Conservation (phyloP, 2,113 vertebrate species). For the Phalacrocorax pelagicus region DNA sequence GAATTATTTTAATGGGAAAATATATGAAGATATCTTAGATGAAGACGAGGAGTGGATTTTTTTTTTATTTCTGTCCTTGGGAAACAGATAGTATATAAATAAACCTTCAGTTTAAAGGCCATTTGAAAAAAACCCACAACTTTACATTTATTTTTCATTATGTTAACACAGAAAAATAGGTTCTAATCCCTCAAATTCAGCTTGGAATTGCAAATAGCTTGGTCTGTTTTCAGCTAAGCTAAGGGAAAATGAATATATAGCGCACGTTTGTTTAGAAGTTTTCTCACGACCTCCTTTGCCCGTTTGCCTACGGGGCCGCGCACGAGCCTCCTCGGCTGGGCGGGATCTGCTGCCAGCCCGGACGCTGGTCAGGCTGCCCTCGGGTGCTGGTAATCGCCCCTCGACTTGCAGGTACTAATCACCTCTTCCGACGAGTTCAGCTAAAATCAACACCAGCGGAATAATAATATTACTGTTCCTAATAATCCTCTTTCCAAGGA, state of each 20-base stretch:
- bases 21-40: neutral
- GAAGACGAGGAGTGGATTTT: neutral
- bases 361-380: neutral
- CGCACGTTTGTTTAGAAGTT: neutral
- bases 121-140: neutral
- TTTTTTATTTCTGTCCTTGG: constrained; percentile 9
- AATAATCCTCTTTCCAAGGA: constrained; percentile 23
- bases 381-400: neutral
- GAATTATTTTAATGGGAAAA: constrained; percentile 29
- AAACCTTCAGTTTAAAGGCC: neutral
- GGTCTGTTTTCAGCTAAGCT: neutral
- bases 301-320: neutral
- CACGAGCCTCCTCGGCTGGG: accelerated
- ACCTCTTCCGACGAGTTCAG: neutral
- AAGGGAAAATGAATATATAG: neutral
- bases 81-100: neutral
- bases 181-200: neutral
- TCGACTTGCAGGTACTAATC: neutral
- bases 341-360: neutral
- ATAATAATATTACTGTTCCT: neutral
- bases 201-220: constrained; percentile 18
- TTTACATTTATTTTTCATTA: neutral
- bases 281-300: neutral
- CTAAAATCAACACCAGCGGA: neutral
- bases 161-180: neutral